Base-by-base conservation (phyloP, 2,888 invertebrate genomes). In the Chromoteleia sp. region DNA sequence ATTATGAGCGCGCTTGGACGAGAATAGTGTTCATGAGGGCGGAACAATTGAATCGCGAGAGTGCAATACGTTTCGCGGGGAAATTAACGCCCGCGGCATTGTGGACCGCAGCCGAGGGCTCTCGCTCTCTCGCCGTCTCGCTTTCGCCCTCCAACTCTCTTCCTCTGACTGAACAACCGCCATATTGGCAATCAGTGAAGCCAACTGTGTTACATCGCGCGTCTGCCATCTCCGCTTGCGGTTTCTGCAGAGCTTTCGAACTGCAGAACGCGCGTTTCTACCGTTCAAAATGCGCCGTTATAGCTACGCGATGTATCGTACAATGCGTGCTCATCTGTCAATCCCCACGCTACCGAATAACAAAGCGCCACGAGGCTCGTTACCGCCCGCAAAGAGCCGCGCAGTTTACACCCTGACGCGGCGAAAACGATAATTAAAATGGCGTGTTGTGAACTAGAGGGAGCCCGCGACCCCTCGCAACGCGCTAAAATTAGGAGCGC, bases 71-170 rank as follows among this genome's bases (percentile, higher is more conserved):
- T 89, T 90, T 89, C 89, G 89, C 84, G 87, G 88, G 84, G 86
- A 90, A 91, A 91, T 91, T 91, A 91, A 89, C 90, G 89, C 91
- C 88, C 86, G 88, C 86, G 87, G 91, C 88, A 89, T 88, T 89
- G 88, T 87, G 85, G 85, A 82, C 83, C 84, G 81, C 83, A 80
- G 80, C 83, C 82, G 82, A 70, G 73, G 75, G 78, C 78, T 76
- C 71, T 67, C 52, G 17, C 71, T 10, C 68, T 30, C 29, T 48
- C 19, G 10, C 33, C 14, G 14, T 21, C 25, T 12, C 21, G 14
- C 41, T 29, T 52, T 25, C 54, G 21, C 21, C 48, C 50, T 36
- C 29, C 4, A 0, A 15, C 50, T 43, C 59, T 14, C 41, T 25
- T n/a, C 25, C 14, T 8, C 41, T 29, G 1, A 4, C 63, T 29